Base-by-base conservation (phyloP, 2,113 vertebrate species). In the Ptilonorhynchus violaceus region DNA sequence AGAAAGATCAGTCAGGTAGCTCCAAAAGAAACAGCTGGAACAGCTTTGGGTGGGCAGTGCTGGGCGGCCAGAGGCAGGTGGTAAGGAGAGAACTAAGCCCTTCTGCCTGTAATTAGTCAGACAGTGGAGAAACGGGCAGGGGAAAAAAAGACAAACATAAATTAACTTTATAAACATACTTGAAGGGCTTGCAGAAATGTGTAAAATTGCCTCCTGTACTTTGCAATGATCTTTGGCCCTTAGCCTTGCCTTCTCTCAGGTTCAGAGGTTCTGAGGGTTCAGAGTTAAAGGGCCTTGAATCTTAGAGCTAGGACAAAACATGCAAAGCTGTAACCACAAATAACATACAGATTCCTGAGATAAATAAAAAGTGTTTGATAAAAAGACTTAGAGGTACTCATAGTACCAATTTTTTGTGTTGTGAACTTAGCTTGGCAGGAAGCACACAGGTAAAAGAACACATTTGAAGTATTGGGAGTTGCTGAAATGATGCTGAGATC, bases 201-300 rank as follows among this genome's bases (percentile, higher is more conserved):
- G 8, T 2, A 7, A 19, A 83, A 79, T 33, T 72, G 9, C 7
- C 31, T 7, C 67, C 52, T 50, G 17, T 55, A 5, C 23, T 85
- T 66, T 52, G 47, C 23, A 47, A 42, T 64, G 21, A 42, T 82
- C 42, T 82, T 80, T 72, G 49, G 4, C 10, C 41, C 17, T 77
- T 33, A 35, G 24, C 18, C 16, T 50, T 1, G 0, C 27, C 21
- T 68, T 24, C 18, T 24, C 7, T 62, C 2, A 0, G 12, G 15
- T 60, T 78, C 4, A 6, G 53, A 44, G 6, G 6, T 69, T 87
- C 31, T 68, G 58, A 73, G 22, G 30, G 6, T n/a, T 59, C 35
- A 15, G 7, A 56, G 28, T 47, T 66, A 50, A 72, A 85, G 20
- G 33, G 13, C 39, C 30, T 75, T 76, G 28, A 69, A 47, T 47